Conservation (phyloP, 2,797 vertebrate genomes). For the Anisognathus igniventris region DNA sequence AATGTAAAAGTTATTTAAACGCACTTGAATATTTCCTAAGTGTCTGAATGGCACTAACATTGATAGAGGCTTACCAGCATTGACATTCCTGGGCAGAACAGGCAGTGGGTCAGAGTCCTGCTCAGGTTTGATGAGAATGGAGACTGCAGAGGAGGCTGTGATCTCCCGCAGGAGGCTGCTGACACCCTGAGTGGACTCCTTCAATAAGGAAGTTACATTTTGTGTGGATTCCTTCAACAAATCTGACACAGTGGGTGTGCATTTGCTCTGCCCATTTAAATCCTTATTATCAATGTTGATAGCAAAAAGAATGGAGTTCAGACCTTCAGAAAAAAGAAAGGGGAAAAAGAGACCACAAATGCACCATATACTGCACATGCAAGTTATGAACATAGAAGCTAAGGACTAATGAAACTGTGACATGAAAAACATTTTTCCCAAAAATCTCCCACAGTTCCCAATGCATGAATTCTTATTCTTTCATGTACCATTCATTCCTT, state of each 20-base stretch:
- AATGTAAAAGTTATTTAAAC: neutral
- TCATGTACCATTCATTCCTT: neutral
- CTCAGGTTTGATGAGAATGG: constrained; percentile 83
- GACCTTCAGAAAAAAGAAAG: constrained; percentile 72
- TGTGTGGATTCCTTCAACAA: constrained; percentile 96
- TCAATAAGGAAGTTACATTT: constrained; percentile 90
- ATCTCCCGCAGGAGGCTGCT: constrained; percentile 93
- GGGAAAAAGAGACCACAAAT: neutral
- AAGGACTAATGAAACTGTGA: neutral
- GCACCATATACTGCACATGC: neutral
- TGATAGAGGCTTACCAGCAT: constrained; percentile 55
- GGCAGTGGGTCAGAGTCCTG: constrained; percentile 87
- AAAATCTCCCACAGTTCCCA: neutral
- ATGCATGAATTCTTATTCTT: neutral
- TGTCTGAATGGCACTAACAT: neutral
- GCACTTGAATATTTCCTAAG: neutral
- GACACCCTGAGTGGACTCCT: constrained; percentile 94
- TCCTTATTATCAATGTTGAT: constrained; percentile 98
- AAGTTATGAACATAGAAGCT: neutral
- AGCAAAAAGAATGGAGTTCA: constrained; percentile 97
- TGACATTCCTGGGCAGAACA: constrained; percentile 76
- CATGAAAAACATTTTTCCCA: neutral
- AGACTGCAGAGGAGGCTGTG: constrained; percentile 88
- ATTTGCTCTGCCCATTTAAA: constrained; percentile 87
- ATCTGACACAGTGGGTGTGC: constrained; percentile 82